phyloP scores from a whole-genome alignment of 2,797 vertebrate genomes.

The Mastacembelus armatus region DNA sequence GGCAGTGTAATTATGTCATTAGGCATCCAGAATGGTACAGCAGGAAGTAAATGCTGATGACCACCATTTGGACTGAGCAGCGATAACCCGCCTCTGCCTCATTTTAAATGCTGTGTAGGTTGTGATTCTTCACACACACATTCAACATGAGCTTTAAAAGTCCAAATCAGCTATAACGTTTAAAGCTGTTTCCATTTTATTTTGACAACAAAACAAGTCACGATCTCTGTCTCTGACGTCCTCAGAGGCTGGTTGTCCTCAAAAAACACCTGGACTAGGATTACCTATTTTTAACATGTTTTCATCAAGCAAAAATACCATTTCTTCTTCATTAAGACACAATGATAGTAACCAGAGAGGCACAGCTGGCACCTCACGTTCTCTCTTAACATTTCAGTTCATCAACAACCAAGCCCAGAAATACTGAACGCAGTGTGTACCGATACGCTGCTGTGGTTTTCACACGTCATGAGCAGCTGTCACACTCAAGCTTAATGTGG shows the following conservation, averaged over 20 bases:
- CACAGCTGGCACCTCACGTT: neutral
- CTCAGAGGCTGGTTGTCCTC: neutral
- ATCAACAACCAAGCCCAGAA: constrained; percentile 3
- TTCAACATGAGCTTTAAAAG: constrained; percentile 11
- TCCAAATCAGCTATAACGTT: constrained; percentile 3
- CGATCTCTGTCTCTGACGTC: neutral
- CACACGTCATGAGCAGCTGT: constrained; percentile 7
- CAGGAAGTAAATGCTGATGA: constrained; percentile 23
- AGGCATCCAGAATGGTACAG: constrained; percentile 5
- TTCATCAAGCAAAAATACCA: neutral
- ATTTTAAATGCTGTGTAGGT: neutral
- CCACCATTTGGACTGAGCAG: neutral
- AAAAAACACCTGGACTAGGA: neutral
- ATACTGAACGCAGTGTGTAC: constrained; percentile 8
- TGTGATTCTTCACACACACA: neutral
- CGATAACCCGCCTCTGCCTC: neutral
- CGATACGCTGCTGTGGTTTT: constrained; percentile 7
- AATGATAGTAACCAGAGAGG: neutral
- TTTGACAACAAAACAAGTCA: neutral
- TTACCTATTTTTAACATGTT: neutral
- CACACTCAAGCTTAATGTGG: constrained; percentile 12
- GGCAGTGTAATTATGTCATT: constrained; percentile 30
- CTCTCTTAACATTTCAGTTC: neutral
- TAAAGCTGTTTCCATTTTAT: constrained; percentile 24
- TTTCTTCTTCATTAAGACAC: too few species aligned